Evolutionary conservation across 2,113 vertebrate species (phyloP).

Genomic region (Urocynchramus pylzowi): DNA sequence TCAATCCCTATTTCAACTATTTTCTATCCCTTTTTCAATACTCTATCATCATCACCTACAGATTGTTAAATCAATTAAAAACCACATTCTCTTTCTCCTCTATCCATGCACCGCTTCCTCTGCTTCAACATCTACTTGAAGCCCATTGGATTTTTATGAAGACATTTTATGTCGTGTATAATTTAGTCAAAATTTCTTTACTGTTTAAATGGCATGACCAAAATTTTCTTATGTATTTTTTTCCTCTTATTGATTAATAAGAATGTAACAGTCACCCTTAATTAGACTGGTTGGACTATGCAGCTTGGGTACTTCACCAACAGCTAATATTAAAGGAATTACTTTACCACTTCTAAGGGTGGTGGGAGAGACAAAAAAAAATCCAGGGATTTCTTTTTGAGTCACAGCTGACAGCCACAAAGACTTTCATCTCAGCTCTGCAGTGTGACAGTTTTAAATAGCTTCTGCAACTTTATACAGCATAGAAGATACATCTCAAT

Average conservation of each 20-base stretch:
- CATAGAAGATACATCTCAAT: background rate
- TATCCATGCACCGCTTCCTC: accelerated
- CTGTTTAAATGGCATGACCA: background rate
- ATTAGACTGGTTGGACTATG: background rate
- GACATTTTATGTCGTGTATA: background rate
- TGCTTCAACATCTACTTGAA: background rate
- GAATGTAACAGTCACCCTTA: background rate
- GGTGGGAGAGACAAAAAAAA: background rate
- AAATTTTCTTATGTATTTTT: background rate
- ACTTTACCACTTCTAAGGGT: background rate
- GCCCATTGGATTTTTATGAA: background rate
- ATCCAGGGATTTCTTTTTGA: background rate
- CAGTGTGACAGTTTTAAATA: background rate
- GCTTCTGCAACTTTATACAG: background rate
- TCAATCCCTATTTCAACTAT: no score
- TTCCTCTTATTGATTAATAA: background rate
- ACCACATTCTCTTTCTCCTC: background rate
- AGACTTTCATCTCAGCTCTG: background rate
- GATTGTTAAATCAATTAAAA: background rate
- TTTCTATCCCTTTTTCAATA: background rate
- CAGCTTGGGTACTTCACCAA: background rate
- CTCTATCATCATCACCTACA: background rate
- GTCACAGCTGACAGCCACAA: background rate
- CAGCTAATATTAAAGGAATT: background rate
- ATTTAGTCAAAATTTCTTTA: background rate